phyloP scores from a whole-genome alignment of 1,140 invertebrate genomes.

The Aphis gossypii region DNA sequence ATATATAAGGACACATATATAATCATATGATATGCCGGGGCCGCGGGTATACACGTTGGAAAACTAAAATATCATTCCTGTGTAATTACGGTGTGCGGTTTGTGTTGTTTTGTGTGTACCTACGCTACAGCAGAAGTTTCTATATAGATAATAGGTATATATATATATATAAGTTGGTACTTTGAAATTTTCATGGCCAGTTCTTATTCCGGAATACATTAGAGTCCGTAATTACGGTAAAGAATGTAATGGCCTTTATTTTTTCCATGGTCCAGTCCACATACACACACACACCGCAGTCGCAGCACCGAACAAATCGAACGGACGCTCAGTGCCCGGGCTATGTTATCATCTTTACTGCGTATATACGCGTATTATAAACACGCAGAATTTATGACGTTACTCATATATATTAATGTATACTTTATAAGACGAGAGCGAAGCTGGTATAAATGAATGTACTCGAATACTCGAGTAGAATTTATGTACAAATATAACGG shows the following conservation, averaged over 20 bases:
- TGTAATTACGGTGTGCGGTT: constrained; percentile 57
- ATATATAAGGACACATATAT: neutral
- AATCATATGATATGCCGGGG: neutral
- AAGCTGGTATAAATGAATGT: neutral
- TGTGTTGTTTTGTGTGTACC: constrained; percentile 31
- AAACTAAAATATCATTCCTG: constrained; percentile 57
- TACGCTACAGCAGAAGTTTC: neutral
- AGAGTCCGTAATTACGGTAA: constrained; percentile 47
- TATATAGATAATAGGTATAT: neutral
- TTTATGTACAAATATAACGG: neutral
- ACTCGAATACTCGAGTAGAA: neutral
- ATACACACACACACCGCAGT: neutral
- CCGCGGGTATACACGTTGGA: constrained; percentile 42
- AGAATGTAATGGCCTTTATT: constrained; percentile 52
- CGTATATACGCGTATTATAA: neutral
- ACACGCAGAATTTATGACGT: neutral
- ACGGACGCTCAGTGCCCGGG: neutral
- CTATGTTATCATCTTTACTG: neutral
- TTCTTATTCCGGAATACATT: constrained; percentile 56
- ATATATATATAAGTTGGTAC: constrained; percentile 9
- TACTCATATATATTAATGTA: neutral
- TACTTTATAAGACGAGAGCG: neutral
- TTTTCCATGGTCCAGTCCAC: constrained; percentile 49
- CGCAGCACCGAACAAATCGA: neutral
- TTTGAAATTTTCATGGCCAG: constrained; percentile 47